Percentiles rank a stretch among this genome's conserved stretches.
Conservation (phyloP, 2,888 invertebrate genomes). For the Drosophila prostipennis region DNA sequence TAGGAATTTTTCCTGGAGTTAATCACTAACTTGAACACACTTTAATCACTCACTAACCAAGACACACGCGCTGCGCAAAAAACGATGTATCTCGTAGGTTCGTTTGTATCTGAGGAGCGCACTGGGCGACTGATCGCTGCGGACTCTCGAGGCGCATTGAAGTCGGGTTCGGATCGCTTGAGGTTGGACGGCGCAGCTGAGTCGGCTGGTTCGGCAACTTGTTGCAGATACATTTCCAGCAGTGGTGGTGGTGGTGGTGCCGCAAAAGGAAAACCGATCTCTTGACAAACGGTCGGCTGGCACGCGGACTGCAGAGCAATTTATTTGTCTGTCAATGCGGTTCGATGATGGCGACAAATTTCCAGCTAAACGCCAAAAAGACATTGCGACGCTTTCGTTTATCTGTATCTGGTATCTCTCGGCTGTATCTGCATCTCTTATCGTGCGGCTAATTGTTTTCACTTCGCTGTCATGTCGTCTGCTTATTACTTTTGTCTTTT, state of each 20-base stretch:
- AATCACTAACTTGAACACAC: not conserved
- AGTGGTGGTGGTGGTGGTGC: slow-evolving; percentile 38
- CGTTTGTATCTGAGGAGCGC: slow-evolving; percentile 44
- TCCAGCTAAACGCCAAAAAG: slow-evolving; percentile 72
- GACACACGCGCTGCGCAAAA: slow-evolving; percentile 45
- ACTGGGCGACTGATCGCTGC: slow-evolving; percentile 73
- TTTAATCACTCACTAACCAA: slow-evolving; percentile 25
- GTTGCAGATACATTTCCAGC: slow-evolving; percentile 76
- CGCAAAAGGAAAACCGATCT: slow-evolving; percentile 77
- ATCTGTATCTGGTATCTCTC: slow-evolving; percentile 47
- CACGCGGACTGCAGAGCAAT: slow-evolving; percentile 70
- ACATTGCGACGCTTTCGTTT: slow-evolving; percentile 44
- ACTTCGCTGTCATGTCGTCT: slow-evolving; percentile 62
- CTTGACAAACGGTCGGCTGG: slow-evolving; percentile 73
- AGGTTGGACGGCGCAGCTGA: slow-evolving; percentile 31
- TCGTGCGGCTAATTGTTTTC: slow-evolving; percentile 76
- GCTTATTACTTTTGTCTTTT: slow-evolving; percentile 73
- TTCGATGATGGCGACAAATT: slow-evolving; percentile 73
- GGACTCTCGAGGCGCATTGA: slow-evolving; percentile 74
- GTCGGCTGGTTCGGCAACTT: slow-evolving; percentile 68
- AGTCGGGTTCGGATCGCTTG: slow-evolving; percentile 72
- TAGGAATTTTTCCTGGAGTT: slow-evolving; percentile 17
- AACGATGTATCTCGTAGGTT: slow-evolving; percentile 29
- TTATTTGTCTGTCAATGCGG: slow-evolving; percentile 79
- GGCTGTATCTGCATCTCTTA: slow-evolving; percentile 63